phyloP scores from a whole-genome alignment of 1,140 invertebrate species.

The Aphaenogaster ashmeadi region DNA sequence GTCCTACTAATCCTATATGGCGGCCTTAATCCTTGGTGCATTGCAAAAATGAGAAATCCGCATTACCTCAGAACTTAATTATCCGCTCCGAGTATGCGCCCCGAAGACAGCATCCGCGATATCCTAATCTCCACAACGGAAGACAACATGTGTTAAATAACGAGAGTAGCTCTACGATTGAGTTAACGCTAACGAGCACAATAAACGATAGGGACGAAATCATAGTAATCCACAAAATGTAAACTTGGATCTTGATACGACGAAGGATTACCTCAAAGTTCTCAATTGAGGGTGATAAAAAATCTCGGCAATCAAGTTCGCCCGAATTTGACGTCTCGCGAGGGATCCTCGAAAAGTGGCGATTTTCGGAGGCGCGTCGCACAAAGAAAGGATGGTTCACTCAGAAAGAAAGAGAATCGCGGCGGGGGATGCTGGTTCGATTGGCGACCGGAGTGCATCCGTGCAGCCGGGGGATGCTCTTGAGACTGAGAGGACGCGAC shows the following conservation, averaged over 20 bases:
- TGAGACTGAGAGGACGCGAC: slow-evolving; percentile 87
- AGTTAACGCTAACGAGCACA: too few relatives aligned
- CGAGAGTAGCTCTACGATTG: background rate
- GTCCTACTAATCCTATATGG: background rate
- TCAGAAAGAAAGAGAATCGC: background rate
- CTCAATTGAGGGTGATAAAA: background rate
- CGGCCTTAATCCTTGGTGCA: background rate
- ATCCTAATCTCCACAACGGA: background rate
- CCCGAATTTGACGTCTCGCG: slow-evolving; percentile 35
- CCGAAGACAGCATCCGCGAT: background rate
- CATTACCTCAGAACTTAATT: background rate
- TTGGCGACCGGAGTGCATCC: slow-evolving; percentile 75
- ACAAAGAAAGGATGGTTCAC: background rate
- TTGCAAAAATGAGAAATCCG: background rate
- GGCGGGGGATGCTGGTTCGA: slow-evolving; percentile 34
- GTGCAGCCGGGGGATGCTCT: slow-evolving; percentile 83
- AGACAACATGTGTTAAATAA: background rate
- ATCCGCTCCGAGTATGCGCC: background rate
- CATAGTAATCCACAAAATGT: background rate
- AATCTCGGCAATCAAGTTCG: slow-evolving; percentile 27
- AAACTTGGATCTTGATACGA: background rate
- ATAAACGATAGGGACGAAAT: background rate
- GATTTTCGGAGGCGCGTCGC: slow-evolving; percentile 7
- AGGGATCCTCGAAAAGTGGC: background rate
- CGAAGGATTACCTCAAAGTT: slow-evolving; percentile 52